phyloP scores from a whole-genome alignment of 1,140 invertebrate genomes.

The Callitettix versicolor region DNA sequence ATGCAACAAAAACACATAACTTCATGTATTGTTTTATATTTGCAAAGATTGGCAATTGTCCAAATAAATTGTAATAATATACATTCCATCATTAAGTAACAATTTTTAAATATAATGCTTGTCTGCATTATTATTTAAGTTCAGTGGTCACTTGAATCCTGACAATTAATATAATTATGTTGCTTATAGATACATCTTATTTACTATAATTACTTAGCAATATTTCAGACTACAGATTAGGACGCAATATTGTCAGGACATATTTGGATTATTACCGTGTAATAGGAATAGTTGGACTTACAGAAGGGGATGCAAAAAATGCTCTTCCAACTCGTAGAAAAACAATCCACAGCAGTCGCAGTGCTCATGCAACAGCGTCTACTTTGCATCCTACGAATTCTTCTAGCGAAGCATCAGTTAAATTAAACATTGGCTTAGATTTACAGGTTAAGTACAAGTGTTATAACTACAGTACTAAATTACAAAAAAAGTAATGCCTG shows the following conservation, averaged over 20 bases:
- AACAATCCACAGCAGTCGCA: conserved; percentile 8
- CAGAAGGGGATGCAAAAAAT: conserved; percentile 2
- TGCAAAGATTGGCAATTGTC: too few relatives aligned
- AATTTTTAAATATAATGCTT: too few relatives aligned
- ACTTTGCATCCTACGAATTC: neutral
- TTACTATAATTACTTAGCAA: neutral
- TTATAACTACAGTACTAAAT: conserved; percentile 35
- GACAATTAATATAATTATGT: too few relatives aligned
- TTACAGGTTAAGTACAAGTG: neutral
- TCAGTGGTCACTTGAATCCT: too few relatives aligned
- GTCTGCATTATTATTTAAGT: too few relatives aligned
- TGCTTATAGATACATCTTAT: too few relatives aligned
- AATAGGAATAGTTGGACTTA: conserved; percentile 41
- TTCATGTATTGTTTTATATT: too few relatives aligned
- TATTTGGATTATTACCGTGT: conserved; percentile 72
- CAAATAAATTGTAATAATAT: too few relatives aligned
- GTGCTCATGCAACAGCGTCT: neutral
- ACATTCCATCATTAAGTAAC: too few relatives aligned
- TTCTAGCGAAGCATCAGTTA: conserved; percentile 12
- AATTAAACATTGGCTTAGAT: conserved; percentile 4
- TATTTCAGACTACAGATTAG: conserved; percentile 49
- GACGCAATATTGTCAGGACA: conserved; percentile 62
- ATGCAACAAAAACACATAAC: too few relatives aligned
- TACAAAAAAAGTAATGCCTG: too few relatives aligned
- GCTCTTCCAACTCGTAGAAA: conserved; percentile 8